These are phyloP conservation scores for Actinia tenebrosa DNA, from an alignment of 64 coral and sea anemone species.

Conservation along the genomic window DNA sequence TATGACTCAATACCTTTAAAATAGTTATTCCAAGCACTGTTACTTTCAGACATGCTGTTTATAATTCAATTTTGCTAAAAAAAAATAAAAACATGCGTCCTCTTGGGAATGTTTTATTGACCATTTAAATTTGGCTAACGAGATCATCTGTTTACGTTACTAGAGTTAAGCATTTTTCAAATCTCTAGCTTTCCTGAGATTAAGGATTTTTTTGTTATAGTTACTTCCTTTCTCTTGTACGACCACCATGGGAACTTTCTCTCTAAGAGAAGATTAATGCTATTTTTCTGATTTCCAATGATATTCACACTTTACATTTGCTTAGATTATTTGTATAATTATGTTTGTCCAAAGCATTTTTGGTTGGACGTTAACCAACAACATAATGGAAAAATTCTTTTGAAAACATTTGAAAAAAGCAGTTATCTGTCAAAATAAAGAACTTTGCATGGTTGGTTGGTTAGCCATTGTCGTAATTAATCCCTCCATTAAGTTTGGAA, in stretches of 20 bases:
- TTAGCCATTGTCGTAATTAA: not conserved
- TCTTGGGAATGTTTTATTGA: not conserved
- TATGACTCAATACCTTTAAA: not conserved
- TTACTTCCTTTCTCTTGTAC: not conserved
- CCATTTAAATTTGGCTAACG: constrained; percentile 13
- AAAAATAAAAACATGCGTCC: not conserved
- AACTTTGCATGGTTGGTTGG: not conserved
- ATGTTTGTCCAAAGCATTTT: not conserved
- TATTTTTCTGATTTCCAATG: not conserved
- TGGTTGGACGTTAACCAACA: not conserved
- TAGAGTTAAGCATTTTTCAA: not conserved
- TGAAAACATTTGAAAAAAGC: constrained; percentile 12
- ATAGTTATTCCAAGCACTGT: not conserved
- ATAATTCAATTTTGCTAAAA: not conserved
- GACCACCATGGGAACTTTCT: not conserved
- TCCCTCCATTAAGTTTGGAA: not conserved
- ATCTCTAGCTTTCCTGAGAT: not conserved
- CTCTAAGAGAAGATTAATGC: not conserved
- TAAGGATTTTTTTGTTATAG: not conserved
- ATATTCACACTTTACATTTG: not conserved
- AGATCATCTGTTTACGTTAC: constrained; percentile 1
- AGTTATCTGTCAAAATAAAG: not conserved
- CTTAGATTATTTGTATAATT: not conserved
- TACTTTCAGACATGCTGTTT: not conserved
- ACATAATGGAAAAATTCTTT: not conserved